These are phyloP conservation scores for Siderastrea siderea DNA, from an alignment of 92 coral and sea anemone genomes.

Conservation along the genomic window DNA sequence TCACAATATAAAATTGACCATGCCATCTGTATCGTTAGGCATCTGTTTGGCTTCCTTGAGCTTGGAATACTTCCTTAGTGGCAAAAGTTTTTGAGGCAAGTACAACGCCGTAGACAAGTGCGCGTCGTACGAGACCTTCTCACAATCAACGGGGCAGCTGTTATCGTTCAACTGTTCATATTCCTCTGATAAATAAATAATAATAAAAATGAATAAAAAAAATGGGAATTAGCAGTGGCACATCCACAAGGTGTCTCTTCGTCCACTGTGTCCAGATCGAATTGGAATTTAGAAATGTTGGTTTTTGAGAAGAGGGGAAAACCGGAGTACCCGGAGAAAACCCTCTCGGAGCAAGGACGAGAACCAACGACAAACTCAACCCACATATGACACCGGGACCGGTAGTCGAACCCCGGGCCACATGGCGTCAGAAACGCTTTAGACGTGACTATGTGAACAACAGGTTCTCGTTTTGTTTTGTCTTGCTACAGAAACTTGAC, in stretches of 20 bases:
- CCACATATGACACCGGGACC: no score
- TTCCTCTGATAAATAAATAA: slow-evolving; percentile 50
- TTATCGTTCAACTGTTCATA: slow-evolving; percentile 63
- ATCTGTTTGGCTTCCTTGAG: slow-evolving; percentile 46
- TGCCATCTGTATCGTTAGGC: slow-evolving; percentile 68
- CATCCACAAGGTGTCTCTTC: background rate
- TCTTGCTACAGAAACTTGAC: no score
- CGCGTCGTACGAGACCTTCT: slow-evolving; percentile 51
- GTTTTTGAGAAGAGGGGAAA: no score
- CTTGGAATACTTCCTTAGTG: slow-evolving; percentile 46
- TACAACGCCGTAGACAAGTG: slow-evolving; percentile 80
- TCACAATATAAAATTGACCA: slow-evolving; percentile 46
- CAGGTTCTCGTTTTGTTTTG: no score
- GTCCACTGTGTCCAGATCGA: background rate
- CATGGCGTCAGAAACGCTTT: no score
- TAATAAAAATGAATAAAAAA: background rate
- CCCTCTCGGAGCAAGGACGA: no score
- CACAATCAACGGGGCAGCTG: slow-evolving; percentile 87
- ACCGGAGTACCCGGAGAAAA: no score
- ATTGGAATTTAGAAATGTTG: no score
- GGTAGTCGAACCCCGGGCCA: no score
- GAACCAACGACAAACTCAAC: no score
- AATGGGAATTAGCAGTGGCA: background rate
- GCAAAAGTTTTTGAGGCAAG: slow-evolving; percentile 78
- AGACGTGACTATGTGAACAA: no score